These are phyloP conservation scores for Lacanobia wlatinum DNA, from an alignment of 2,888 invertebrate species.

Conservation along the genomic window DNA sequence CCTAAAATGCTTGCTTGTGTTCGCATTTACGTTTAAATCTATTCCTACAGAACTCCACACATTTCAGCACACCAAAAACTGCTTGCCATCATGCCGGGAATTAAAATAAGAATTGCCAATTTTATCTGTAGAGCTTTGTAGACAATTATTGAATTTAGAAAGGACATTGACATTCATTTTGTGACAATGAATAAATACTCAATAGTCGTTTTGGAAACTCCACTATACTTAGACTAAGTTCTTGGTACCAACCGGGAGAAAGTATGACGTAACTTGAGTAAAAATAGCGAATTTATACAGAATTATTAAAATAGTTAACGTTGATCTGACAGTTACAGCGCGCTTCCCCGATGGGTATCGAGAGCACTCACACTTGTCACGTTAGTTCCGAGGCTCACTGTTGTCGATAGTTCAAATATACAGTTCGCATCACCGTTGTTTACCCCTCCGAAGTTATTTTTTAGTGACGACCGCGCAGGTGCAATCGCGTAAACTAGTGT, in stretches of 20 bases:
- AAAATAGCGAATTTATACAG: neutral
- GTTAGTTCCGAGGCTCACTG: constrained; percentile 28
- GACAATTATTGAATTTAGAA: constrained; percentile 24
- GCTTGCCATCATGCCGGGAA: constrained; percentile 26
- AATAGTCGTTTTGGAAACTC: constrained; percentile 36
- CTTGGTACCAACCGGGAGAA: constrained; percentile 25
- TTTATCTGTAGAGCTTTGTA: constrained; percentile 40
- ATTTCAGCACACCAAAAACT: constrained; percentile 27
- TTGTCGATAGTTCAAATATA: constrained; percentile 68
- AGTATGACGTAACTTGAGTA: neutral
- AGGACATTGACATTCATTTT: constrained; percentile 29
- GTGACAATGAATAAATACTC: constrained; percentile 43
- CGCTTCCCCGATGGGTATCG: constrained; percentile 3
- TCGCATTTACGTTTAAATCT: constrained; percentile 52
- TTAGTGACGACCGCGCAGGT: no score
- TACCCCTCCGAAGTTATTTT: no score
- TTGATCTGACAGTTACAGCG: neutral
- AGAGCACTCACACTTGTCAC: constrained; percentile 3
- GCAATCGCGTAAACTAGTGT: no score
- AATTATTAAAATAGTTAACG: no score
- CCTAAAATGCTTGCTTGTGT: constrained; percentile 42
- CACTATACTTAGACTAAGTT: constrained; percentile 27
- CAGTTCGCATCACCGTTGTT: no score
- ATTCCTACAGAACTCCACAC: constrained; percentile 21
- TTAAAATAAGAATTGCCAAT: constrained; percentile 26